A percentile compares a stretch with the other conserved stretches of the same genome.
phyloP scores from a whole-genome alignment of 1,140 invertebrate species.

The Drosophila bocki region DNA sequence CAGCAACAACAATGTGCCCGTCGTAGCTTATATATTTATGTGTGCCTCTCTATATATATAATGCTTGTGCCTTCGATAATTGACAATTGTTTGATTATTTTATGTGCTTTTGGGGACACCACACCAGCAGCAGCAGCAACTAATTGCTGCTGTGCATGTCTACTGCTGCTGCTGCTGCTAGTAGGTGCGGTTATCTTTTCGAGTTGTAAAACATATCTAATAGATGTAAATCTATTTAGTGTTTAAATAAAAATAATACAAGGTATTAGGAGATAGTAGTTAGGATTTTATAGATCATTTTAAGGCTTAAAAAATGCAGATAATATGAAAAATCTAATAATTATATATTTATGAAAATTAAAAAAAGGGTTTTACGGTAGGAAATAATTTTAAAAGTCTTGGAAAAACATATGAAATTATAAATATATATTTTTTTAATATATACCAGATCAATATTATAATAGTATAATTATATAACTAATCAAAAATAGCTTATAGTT shows the following conservation, averaged over 20 bases:
- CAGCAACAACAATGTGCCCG: slow-evolving; percentile 17
- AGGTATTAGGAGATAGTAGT: background rate
- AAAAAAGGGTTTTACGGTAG: background rate
- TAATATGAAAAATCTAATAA: background rate
- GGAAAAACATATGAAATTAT: background rate
- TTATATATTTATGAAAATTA: background rate
- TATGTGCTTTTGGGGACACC: slow-evolving; percentile 51
- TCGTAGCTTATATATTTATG: slow-evolving; percentile 35
- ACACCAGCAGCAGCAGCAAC: slow-evolving; percentile 33
- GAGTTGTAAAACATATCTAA: slow-evolving; percentile 8
- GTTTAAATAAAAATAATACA: background rate
- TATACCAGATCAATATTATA: no score
- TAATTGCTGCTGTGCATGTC: slow-evolving; percentile 51
- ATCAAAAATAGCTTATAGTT: background rate
- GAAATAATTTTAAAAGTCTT: no score
- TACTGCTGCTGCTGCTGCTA: slow-evolving; percentile 17
- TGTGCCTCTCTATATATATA: slow-evolving; percentile 18
- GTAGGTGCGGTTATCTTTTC: slow-evolving; percentile 31
- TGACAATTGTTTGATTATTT: slow-evolving; percentile 80
- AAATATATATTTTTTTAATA: background rate
- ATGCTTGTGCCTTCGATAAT: slow-evolving; percentile 69
- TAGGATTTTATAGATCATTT: background rate
- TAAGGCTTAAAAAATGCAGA: background rate
- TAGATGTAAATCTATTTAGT: slow-evolving; percentile 6
- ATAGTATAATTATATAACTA: no score